Base-by-base conservation (phyloP, 2,888 invertebrate species). In the Alloplasta piceator region DNA sequence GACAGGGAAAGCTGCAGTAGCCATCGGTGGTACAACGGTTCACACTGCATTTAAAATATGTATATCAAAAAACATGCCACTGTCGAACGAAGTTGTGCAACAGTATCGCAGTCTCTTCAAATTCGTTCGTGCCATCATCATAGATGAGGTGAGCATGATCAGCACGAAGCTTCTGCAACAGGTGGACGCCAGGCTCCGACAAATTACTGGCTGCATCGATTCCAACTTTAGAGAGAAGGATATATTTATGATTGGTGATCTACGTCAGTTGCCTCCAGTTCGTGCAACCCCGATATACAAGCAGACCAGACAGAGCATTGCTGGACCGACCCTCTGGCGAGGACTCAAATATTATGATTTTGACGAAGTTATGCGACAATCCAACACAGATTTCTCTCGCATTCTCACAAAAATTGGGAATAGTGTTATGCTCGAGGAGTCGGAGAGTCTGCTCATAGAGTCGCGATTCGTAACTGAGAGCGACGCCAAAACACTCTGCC, bases 221-320 rank as follows among this genome's bases (percentile, higher is more conserved):
- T 86, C 73, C 12, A 74, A 85, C 85, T 91, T 91, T 82, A 90
- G 89, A 41, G 89, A 90, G 52, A 14, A 89, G 36, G 87, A 91
- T 73, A 68, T 92, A 0, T 89, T 91, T 79, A 85, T 90, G 0
- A 87, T 88, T 82, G 90, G 90, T 14, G 92, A 91, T 86, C 85
- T 92, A 39, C 83, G 89, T 5, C 90, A 91, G 85, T 74, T 90
- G 66, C 91, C 91, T 39, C 89, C 91, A 48, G 91, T 85, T 12
- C 36, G 68, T 39, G 78, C 75, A 6, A 91, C 87, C 26, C 85
- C 87, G 39, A 89, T 89, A 36, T 90, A 84, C 60, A 89, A 52
- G n/a, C 67, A 52, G n/a, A 50, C 58, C 0, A 68, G n/a, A 55
- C 10, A 10, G 36, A 7, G 55, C 3, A 68, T 68, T 2, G 67